These are phyloP conservation scores for Malachius bipustulatus DNA, from an alignment of 2,888 invertebrate species.

Conservation along the genomic window DNA sequence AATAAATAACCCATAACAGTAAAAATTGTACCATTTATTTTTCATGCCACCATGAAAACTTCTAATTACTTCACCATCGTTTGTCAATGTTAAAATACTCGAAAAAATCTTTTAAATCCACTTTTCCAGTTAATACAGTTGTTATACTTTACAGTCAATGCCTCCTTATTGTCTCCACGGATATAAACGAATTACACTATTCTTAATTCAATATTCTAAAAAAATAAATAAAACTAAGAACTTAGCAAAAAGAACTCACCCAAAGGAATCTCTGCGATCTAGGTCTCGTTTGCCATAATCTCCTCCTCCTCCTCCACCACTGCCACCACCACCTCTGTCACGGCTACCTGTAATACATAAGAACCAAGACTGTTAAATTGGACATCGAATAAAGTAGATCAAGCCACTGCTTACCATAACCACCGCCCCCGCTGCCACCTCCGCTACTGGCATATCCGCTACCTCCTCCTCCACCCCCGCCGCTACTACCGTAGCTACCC, in stretches of 20 bases:
- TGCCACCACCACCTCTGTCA: constrained; percentile 27
- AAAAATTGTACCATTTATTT: no score
- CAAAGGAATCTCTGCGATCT: constrained; percentile 45
- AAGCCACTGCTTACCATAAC: constrained; percentile 15
- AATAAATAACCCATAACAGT: no score
- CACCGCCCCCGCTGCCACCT: constrained; percentile 15
- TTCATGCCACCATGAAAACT: no score
- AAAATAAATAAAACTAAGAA: constrained; percentile 10
- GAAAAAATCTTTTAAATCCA: no score
- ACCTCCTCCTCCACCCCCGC: constrained; percentile 19
- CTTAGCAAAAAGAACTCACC: constrained; percentile 37
- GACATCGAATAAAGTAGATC: constrained; percentile 8
- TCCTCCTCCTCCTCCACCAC: constrained; percentile 38
- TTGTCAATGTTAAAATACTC: no score
- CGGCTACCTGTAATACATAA: constrained; percentile 32
- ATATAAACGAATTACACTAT: no score
- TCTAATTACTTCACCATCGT: no score
- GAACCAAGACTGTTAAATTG: constrained; percentile 6
- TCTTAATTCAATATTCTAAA: constrained; percentile 5
- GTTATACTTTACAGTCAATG: background rate
- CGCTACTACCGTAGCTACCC: constrained; percentile 16
- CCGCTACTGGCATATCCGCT: constrained; percentile 19
- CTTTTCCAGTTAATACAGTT: no score
- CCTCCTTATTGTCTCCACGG: no score
- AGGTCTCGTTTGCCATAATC: constrained; percentile 43